Conservation (phyloP, 1,140 invertebrate species). For the Venturia canescens region DNA sequence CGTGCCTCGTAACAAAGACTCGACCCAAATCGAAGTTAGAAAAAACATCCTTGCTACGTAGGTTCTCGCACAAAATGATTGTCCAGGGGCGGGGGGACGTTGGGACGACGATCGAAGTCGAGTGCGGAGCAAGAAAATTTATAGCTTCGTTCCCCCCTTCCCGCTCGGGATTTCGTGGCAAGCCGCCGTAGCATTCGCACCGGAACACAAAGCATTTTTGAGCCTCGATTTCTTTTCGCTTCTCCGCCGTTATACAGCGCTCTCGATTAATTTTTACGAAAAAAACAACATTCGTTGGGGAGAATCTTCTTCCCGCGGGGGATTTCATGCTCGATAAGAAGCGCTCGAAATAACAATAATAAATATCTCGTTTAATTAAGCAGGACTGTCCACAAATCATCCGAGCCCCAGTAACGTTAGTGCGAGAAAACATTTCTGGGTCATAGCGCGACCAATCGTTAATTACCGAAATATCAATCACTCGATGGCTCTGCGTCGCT, state of each 20-base stretch:
- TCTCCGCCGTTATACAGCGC: background rate
- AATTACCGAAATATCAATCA: conserved; percentile 32
- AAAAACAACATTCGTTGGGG: background rate
- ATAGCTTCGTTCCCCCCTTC: background rate
- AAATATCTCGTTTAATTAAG: background rate
- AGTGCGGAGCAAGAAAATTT: background rate
- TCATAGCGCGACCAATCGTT: conserved; percentile 20
- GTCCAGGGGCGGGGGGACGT: background rate
- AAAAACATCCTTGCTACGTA: background rate
- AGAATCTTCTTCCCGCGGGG: background rate
- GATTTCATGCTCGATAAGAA: background rate
- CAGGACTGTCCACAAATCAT: background rate
- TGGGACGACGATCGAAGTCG: background rate
- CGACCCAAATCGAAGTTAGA: background rate
- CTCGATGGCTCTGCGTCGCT: background rate
- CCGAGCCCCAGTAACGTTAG: background rate
- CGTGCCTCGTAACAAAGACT: background rate
- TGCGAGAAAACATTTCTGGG: conserved; percentile 19
- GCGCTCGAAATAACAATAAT: background rate
- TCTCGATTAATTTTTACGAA: too few species aligned
- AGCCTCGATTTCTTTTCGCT: background rate
- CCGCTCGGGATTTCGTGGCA: background rate
- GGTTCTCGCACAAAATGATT: background rate
- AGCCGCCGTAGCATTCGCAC: background rate
- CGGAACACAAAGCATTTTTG: background rate